phyloP scores from a whole-genome alignment of 1,140 invertebrate genomes.

The Saccostrea glomerata region DNA sequence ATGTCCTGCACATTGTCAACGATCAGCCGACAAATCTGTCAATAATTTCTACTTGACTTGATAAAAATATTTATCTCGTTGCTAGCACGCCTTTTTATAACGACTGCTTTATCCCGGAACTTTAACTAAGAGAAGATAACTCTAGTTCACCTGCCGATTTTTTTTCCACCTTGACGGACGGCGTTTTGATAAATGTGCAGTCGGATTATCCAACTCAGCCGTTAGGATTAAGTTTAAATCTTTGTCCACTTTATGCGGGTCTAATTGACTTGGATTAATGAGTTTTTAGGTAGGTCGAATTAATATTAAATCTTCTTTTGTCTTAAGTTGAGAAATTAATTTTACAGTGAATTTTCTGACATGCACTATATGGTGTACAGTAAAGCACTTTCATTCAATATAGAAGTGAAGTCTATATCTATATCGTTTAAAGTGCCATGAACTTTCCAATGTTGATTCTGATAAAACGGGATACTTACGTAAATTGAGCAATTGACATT shows the following conservation, averaged over 20 bases:
- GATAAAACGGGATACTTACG: neutral
- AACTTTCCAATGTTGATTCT: neutral
- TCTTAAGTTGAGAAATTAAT: neutral
- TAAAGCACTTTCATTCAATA: neutral
- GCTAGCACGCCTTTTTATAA: neutral
- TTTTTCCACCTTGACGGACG: neutral
- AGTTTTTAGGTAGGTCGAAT: conserved; percentile 4
- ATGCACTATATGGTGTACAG: neutral
- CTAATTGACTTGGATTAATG: conserved; percentile 16
- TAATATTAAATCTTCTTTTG: neutral
- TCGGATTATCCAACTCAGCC: neutral
- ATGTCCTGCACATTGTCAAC: neutral
- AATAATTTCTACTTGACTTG: conserved; percentile 2
- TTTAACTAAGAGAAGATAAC: neutral
- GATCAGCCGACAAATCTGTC: conserved; percentile 12
- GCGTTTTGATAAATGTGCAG: neutral
- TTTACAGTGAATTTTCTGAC: neutral
- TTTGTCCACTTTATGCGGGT: neutral
- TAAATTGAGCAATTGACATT: no score
- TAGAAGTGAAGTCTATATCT: no score
- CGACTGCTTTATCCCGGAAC: neutral
- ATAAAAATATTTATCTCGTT: conserved; percentile 8
- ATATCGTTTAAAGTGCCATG: neutral
- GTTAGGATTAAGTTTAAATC: neutral
- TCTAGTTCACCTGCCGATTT: neutral